These are phyloP conservation scores for Lamprologus callipterus DNA, from an alignment of 2,113 vertebrate species.

Conservation along the genomic window DNA sequence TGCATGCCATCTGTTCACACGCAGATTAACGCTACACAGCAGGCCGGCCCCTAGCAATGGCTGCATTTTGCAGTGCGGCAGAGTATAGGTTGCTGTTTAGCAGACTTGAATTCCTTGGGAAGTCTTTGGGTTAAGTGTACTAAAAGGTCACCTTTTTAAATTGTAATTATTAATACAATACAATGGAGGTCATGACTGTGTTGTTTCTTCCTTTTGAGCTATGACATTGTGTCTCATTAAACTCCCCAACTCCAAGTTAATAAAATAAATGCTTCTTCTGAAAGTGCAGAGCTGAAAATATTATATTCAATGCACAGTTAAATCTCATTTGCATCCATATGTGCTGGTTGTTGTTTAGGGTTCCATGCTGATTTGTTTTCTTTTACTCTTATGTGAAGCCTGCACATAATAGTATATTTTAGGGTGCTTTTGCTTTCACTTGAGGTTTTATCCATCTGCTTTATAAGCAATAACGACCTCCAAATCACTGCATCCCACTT, in stretches of 20 bases:
- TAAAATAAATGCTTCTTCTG: neutral
- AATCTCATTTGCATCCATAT: neutral
- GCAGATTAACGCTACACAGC: constrained; percentile 40
- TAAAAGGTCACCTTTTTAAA: neutral
- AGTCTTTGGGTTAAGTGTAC: neutral
- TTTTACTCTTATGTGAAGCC: neutral
- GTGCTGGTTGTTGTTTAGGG: neutral
- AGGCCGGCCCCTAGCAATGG: neutral
- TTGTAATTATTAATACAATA: neutral
- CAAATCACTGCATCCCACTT: constrained; percentile 32
- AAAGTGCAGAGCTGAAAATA: neutral
- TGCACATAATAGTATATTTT: neutral
- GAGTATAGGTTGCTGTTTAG: neutral
- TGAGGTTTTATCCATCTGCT: constrained; percentile 17
- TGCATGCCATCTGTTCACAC: constrained; percentile 59
- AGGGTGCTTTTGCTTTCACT: neutral
- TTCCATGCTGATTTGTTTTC: neutral
- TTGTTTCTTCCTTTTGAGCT: neutral
- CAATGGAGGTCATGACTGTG: neutral
- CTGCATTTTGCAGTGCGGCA: neutral
- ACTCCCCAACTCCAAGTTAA: neutral
- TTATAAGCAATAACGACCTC: neutral
- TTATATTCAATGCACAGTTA: neutral
- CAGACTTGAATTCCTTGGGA: neutral
- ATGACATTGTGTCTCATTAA: neutral